Evolutionary conservation across 2,113 vertebrate species (phyloP).

Genomic region (Panurus biarmicus): DNA sequence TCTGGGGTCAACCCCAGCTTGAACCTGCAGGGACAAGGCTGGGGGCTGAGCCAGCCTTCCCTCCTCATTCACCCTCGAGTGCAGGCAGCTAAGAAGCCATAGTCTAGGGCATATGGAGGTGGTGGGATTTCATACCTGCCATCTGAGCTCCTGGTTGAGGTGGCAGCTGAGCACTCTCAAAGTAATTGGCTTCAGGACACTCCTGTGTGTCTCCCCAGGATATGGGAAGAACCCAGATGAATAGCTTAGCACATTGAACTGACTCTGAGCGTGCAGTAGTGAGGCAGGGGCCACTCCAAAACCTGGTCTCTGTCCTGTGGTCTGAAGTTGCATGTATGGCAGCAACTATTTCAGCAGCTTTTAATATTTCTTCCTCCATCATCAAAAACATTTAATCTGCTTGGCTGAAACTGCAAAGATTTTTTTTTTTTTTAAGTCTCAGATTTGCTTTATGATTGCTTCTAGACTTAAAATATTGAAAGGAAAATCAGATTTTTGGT

Average conservation of each 20-base stretch:
- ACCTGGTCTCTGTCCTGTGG: not conserved
- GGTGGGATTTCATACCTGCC: not conserved
- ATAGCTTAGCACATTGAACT: not conserved
- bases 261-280: rapidly evolving
- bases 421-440: not conserved
- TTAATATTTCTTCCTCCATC: not conserved
- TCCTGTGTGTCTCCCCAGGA: not conserved
- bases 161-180: not conserved
- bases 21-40: not conserved
- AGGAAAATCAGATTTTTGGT: not conserved
- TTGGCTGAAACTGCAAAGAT: not conserved
- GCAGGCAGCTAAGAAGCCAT: not conserved
- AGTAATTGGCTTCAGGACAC: not conserved
- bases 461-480: not conserved
- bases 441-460: not conserved
- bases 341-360: not conserved
- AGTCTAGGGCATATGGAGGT: rapidly evolving
- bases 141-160: not conserved
- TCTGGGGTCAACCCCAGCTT: too few relatives aligned
- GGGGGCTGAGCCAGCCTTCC: not conserved
- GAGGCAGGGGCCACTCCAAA: not conserved
- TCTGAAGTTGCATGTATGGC: not conserved
- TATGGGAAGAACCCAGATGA: not conserved
- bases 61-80: not conserved
- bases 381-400: not conserved